These are phyloP conservation scores for Otolemur garnettii DNA, from an alignment of 2,113 vertebrate species.

Conservation along the genomic window DNA sequence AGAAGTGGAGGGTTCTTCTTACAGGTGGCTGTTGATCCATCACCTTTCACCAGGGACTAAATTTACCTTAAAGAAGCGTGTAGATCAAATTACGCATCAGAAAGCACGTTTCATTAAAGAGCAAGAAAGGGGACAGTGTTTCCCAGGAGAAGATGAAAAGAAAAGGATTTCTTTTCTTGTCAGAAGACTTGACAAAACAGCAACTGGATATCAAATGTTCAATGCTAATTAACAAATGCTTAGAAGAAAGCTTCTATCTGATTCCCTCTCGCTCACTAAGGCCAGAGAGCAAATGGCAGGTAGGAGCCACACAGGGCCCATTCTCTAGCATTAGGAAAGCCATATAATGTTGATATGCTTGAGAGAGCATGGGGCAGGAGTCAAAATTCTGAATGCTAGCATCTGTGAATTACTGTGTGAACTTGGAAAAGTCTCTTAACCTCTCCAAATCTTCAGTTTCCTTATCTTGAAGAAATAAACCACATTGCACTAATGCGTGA, in stretches of 20 bases:
- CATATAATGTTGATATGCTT: conserved; percentile 1
- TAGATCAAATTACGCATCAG: conserved; percentile 80
- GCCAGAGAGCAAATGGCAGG: conserved; percentile 71
- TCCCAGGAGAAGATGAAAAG: conserved; percentile 85
- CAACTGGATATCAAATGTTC: conserved; percentile 82
- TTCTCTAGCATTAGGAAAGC: conserved; percentile 43
- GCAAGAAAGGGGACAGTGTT: conserved; percentile 83
- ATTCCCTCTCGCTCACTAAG: conserved; percentile 63
- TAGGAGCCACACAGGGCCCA: conserved; percentile 55
- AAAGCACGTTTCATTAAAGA: conserved; percentile 82
- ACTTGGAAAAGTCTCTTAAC: conserved; percentile 68
- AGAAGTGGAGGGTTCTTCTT: conserved; percentile 74
- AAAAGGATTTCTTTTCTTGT: conserved; percentile 81
- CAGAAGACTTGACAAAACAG: conserved; percentile 81
- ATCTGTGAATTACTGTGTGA: conserved; percentile 59
- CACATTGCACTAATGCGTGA: conserved; percentile 25
- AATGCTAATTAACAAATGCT: conserved; percentile 83
- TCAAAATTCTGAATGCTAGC: conserved; percentile 46
- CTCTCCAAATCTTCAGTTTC: conserved; percentile 62
- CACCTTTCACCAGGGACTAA: conserved; percentile 84
- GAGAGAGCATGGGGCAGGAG: conserved; percentile 26
- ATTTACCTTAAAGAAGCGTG: conserved; percentile 80
- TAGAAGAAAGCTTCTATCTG: conserved; percentile 76
- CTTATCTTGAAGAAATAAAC: conserved; percentile 56
- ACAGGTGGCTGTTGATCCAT: conserved; percentile 79